These are phyloP conservation scores for Mugil cephalus DNA, from an alignment of 2,113 vertebrate genomes.

Conservation along the genomic window DNA sequence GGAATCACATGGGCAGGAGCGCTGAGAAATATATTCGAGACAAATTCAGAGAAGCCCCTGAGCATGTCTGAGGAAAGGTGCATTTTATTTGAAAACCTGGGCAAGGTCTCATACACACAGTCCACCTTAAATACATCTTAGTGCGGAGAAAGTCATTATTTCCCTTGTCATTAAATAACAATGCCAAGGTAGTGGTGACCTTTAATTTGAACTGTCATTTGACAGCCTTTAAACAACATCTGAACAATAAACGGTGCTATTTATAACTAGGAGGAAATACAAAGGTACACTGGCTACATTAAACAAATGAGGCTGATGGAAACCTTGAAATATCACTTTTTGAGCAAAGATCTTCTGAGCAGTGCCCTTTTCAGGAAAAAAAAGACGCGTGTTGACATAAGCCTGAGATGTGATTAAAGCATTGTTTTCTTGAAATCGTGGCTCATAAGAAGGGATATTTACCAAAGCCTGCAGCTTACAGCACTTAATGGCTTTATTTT, in stretches of 20 bases:
- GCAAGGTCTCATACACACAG: slow-evolving; percentile 21
- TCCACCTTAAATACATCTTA: slow-evolving; percentile 35
- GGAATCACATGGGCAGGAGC: slow-evolving; percentile 54
- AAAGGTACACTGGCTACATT: not conserved
- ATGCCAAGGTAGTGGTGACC: not conserved
- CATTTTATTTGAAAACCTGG: slow-evolving; percentile 45
- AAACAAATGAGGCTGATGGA: slow-evolving; percentile 30
- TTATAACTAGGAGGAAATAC: not conserved
- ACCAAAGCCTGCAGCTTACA: slow-evolving; percentile 24
- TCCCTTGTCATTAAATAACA: slow-evolving; percentile 18
- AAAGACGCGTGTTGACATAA: not conserved
- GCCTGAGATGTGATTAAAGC: slow-evolving; percentile 30
- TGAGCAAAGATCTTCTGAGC: slow-evolving; percentile 22
- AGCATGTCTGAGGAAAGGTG: slow-evolving; percentile 40
- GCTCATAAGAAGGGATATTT: slow-evolving; percentile 25
- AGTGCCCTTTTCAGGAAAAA: not conserved
- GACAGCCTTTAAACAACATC: not conserved
- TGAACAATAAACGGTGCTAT: not conserved
- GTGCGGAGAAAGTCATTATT: slow-evolving; percentile 8
- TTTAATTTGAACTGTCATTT: slow-evolving; percentile 8
- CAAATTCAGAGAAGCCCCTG: slow-evolving; percentile 42
- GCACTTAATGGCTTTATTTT: slow-evolving; percentile 31
- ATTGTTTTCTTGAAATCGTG: slow-evolving; percentile 37
- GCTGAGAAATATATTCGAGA: slow-evolving; percentile 42
- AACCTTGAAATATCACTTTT: slow-evolving; percentile 33